Evolutionary conservation across 2,113 vertebrate genomes (phyloP), one percentile per base, ranked within the genome.

Genomic region (Toxotes jaculatrix): DNA sequence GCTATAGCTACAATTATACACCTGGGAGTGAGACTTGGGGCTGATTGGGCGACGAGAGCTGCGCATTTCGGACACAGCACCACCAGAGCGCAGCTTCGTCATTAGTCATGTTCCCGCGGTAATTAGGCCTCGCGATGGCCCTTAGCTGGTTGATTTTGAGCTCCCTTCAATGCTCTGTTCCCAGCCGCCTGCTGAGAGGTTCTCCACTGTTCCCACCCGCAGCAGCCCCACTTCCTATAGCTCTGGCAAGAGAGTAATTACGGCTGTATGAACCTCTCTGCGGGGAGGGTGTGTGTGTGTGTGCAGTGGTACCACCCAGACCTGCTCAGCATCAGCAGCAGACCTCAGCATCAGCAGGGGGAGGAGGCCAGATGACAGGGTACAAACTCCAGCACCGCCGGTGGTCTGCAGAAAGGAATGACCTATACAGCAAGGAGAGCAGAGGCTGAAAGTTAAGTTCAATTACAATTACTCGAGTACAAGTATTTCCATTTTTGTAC

Each of bases 241-340:
- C 77, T 83, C 49, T 80, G 75, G 81, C 65, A 89, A 61, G 61
- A 88, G 65, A 82, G 86, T 89, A 91, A 92, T 94, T 93, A 91
- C 14, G 31, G 63, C 74, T 60, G 51, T 69, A 53, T 82, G 82
- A 81, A 80, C 76, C 64, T 85, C 85, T 75, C 63, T 2, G 62
- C 19, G 2, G 77, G 64, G 82, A 0, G 31, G 57, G 69, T 49
- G 57, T 74, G 77, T 80, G 47, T 59, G 59, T 62, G 80, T 32
- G 40, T n/a, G 38, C 17, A 56, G 43, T 34, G 36, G 27, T 73
- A 83, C 47, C 67, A 42, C 63, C 57, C 51, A 80, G 59, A 79
- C 72, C 71, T 53, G 81, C 21, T 74, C 69, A 63, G 49, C 77
- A 70, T 67, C 69, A 70, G 57, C 64, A 68, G 45, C 51, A 79